A percentile compares a stretch with the other conserved stretches of the same genome.
Conservation (phyloP, 2,888 invertebrate species). For the Crossocerus cetratus region DNA sequence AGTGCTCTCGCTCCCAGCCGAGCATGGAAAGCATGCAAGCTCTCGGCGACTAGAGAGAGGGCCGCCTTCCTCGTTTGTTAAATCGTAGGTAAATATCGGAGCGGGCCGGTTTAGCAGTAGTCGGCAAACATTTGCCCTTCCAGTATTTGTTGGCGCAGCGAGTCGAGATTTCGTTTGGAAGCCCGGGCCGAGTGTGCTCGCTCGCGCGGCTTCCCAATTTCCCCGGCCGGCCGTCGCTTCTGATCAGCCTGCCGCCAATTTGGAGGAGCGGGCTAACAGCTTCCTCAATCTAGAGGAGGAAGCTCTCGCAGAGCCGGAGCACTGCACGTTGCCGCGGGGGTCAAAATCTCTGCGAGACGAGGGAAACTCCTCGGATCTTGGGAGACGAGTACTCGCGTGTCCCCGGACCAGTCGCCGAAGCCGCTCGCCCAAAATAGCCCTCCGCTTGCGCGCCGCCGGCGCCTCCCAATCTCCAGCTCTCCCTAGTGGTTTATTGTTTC, state of each 20-base stretch:
- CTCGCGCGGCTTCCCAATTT: too few relatives aligned
- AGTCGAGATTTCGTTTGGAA: not conserved
- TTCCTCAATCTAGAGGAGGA: not conserved
- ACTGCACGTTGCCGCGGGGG: not conserved
- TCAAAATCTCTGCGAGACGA: not conserved
- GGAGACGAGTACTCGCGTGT: too few relatives aligned
- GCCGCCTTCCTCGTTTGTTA: not conserved
- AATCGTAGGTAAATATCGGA: not conserved
- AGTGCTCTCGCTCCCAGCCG: too few relatives aligned
- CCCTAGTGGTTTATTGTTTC: conserved; percentile 31
- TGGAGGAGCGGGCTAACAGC: too few relatives aligned
- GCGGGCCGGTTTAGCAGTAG: not conserved
- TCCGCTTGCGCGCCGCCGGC: not conserved
- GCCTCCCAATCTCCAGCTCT: conserved; percentile 15
- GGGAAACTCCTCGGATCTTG: too few relatives aligned
- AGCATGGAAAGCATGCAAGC: too few relatives aligned
- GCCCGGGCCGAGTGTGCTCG: not conserved
- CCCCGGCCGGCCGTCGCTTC: too few relatives aligned
- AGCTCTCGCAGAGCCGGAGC: not conserved
- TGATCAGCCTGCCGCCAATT: too few relatives aligned
- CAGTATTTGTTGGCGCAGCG: conserved; percentile 1
- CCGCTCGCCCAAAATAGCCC: not conserved
- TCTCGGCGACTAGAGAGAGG: too few relatives aligned
- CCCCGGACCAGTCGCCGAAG: too few relatives aligned
- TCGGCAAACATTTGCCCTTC: not conserved